Conservation (phyloP, 2,113 vertebrate species). For the Podarcis raffonei region DNA sequence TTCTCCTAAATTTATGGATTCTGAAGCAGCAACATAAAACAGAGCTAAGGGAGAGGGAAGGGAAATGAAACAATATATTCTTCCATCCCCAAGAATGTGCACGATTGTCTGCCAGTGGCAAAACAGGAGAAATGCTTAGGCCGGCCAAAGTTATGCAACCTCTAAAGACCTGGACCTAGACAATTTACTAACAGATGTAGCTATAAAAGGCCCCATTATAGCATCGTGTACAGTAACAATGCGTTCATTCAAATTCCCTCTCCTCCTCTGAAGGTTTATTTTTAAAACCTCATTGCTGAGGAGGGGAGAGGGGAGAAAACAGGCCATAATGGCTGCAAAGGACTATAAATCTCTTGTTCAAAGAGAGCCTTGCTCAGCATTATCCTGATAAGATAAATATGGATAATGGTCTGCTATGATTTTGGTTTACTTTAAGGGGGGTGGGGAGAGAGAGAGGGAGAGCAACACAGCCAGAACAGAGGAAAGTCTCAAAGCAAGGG, state of each 20-base stretch:
- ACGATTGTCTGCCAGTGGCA: accelerated
- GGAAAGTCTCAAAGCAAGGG: slow-evolving; percentile 14
- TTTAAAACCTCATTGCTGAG: slow-evolving; percentile 45
- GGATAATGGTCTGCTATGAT: slow-evolving; percentile 21
- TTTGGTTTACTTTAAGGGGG: neutral
- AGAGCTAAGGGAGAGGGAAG: neutral
- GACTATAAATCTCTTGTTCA: slow-evolving; percentile 46
- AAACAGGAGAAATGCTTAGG: neutral
- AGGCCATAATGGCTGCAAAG: slow-evolving; percentile 17
- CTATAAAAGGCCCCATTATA: slow-evolving; percentile 27
- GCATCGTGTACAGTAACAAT: slow-evolving; percentile 49
- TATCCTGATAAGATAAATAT: slow-evolving; percentile 53
- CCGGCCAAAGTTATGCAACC: slow-evolving; percentile 25
- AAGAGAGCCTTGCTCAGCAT: slow-evolving; percentile 30
- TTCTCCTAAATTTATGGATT: accelerated
- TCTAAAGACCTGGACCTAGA: slow-evolving; percentile 36
- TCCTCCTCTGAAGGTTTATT: slow-evolving; percentile 58
- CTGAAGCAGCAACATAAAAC: neutral
- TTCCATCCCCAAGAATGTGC: neutral
- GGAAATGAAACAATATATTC: accelerated
- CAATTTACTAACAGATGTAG: slow-evolving; percentile 50
- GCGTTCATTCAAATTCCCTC: slow-evolving; percentile 66
- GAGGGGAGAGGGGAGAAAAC: slow-evolving; percentile 26
- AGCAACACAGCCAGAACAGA: neutral
- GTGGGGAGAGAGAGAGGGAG: no score